phyloP scores from a whole-genome alignment of 2,797 vertebrate genomes.

The Danio jaintianensis region DNA sequence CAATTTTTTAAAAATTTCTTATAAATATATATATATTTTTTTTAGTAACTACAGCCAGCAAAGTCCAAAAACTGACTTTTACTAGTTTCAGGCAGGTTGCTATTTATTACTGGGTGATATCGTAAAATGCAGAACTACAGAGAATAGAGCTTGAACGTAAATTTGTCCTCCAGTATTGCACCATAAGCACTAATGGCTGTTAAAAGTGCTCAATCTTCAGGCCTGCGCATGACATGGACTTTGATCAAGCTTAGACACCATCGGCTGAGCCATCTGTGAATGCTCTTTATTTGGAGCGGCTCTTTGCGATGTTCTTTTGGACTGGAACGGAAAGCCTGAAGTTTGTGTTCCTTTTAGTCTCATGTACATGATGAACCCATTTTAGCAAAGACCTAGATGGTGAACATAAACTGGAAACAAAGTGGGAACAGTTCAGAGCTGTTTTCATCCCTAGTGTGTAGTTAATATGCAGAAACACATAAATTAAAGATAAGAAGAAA shows the following conservation, averaged over 20 bases:
- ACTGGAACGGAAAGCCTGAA: constrained; percentile 20
- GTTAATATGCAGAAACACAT: neutral
- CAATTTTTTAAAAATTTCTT: too few relatives aligned
- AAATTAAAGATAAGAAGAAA: neutral
- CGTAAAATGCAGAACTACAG: constrained; percentile 40
- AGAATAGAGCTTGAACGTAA: constrained; percentile 48
- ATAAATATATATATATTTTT: too few relatives aligned
- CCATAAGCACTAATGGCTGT: constrained; percentile 58
- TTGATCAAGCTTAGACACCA: constrained; percentile 55
- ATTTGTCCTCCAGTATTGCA: constrained; percentile 51
- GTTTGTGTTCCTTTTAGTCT: constrained; percentile 26
- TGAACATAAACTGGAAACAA: neutral
- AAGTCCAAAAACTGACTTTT: neutral
- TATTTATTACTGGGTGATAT: constrained; percentile 37
- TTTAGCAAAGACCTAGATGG: neutral
- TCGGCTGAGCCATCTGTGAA: constrained; percentile 42
- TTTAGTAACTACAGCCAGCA: neutral
- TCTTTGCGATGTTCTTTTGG: constrained; percentile 22
- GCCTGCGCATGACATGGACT: constrained; percentile 55
- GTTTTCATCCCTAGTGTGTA: neutral
- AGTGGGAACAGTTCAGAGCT: neutral
- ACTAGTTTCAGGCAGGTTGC: constrained; percentile 18
- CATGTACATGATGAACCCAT: neutral
- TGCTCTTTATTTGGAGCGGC: constrained; percentile 42
- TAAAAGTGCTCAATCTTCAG: constrained; percentile 56